Evolutionary conservation across 2,113 vertebrate species (phyloP).

Genomic region (Sphaerodactylus townsendi): DNA sequence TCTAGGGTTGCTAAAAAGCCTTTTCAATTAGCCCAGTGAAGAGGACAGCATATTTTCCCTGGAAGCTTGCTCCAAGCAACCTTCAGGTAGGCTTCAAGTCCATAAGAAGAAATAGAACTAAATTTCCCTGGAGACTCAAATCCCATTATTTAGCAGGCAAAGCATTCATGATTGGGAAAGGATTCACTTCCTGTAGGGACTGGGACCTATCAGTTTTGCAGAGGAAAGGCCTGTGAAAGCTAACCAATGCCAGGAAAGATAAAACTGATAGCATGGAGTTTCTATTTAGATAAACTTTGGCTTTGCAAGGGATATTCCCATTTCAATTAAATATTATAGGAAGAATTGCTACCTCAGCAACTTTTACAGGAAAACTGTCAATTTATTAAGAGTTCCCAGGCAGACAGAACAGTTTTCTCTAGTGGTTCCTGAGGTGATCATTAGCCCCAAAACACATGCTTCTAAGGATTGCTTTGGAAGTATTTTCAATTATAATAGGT

Average conservation of each 20-base stretch:
- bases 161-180: neutral
- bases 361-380: neutral
- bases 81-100: neutral
- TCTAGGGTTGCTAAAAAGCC: no score
- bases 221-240: neutral
- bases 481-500: neutral
- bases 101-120: neutral
- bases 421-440: neutral
- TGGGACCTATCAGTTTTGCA: neutral
- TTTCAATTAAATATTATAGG: neutral
- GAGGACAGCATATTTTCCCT: no score
- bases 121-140: neutral
- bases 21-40: no score
- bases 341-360: neutral
- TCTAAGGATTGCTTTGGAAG: neutral
- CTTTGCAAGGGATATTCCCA: neutral
- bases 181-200: neutral
- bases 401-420: neutral
- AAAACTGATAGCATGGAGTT: neutral
- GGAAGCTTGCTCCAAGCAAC: no score
- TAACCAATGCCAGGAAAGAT: neutral
- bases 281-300: neutral
- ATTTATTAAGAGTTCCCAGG: neutral
- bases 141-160: neutral
- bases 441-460: neutral